Percentiles rank a stretch among this genome's conserved stretches.
These are phyloP conservation scores for Misgurnus mizolepis DNA, from an alignment of 2,113 vertebrate species.

Conservation along the genomic window DNA sequence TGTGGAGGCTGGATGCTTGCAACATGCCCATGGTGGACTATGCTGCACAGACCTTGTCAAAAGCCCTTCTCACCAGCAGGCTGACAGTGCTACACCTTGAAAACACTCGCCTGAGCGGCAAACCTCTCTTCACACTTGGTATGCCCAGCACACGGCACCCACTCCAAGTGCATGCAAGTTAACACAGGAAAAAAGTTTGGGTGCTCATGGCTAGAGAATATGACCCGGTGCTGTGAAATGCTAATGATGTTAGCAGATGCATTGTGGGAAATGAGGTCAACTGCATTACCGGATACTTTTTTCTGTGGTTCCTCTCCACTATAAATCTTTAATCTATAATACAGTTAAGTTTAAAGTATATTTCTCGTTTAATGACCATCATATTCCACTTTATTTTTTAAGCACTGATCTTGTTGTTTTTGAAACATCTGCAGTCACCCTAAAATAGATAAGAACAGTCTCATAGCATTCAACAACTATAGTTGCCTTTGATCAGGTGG, in stretches of 20 bases:
- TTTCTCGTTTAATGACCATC: too few species aligned
- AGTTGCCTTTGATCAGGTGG: not conserved
- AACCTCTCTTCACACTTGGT: slow-evolving; percentile 75
- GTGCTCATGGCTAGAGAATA: slow-evolving; percentile 1
- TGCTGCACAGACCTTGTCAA: slow-evolving; percentile 66
- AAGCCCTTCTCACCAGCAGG: slow-evolving; percentile 70
- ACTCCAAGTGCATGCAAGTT: slow-evolving; percentile 13
- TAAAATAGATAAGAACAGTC: too few species aligned
- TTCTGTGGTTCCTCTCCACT: not conserved
- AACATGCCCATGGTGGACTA: slow-evolving; percentile 69
- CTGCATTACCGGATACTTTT: not conserved
- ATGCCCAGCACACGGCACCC: slow-evolving; percentile 38
- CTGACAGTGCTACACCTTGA: slow-evolving; percentile 73
- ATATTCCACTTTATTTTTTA: too few species aligned
- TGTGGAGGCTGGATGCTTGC: slow-evolving; percentile 72
- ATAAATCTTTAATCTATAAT: too few species aligned
- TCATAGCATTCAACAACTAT: too few species aligned
- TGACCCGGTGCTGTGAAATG: slow-evolving; percentile 19
- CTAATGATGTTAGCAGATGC: slow-evolving; percentile 5
- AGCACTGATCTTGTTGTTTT: too few species aligned
- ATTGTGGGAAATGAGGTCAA: slow-evolving; percentile 21
- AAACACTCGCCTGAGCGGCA: slow-evolving; percentile 72
- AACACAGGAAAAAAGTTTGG: slow-evolving; percentile 19
- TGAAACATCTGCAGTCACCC: too few species aligned
- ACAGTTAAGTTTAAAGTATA: too few species aligned